phyloP scores from a whole-genome alignment of 2,797 vertebrate species.

The Anguilla obscura region DNA sequence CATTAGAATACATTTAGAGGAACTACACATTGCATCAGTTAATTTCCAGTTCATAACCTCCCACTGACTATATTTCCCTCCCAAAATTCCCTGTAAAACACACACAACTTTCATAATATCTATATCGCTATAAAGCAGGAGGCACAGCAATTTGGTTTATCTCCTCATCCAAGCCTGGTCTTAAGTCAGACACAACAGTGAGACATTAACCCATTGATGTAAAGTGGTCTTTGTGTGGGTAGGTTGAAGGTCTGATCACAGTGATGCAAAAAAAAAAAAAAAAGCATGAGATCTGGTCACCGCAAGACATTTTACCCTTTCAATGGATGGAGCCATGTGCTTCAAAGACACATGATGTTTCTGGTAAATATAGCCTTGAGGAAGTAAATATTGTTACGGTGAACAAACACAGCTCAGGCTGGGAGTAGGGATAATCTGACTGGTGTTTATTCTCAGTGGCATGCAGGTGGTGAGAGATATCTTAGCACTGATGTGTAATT shows the following conservation, averaged over 20 bases:
- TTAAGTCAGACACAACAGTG: too few species aligned
- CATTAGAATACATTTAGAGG: background rate
- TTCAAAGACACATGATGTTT: background rate
- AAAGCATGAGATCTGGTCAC: background rate
- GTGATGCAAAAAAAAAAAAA: background rate
- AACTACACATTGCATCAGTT: too few species aligned
- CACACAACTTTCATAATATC: background rate
- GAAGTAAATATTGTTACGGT: background rate
- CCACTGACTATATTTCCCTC: background rate
- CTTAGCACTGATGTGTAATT: slow-evolving; percentile 18
- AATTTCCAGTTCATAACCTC: too few species aligned
- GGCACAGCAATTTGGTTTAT: background rate
- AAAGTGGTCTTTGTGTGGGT: background rate
- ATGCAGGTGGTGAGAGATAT: slow-evolving; percentile 14
- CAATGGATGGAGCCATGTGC: background rate
- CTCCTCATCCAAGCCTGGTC: background rate
- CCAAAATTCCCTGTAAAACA: background rate
- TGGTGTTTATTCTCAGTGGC: slow-evolving; percentile 20
- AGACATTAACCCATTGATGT: background rate
- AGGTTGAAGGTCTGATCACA: background rate
- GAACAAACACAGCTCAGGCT: slow-evolving; percentile 16
- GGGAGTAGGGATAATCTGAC: slow-evolving; percentile 11
- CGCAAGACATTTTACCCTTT: background rate
- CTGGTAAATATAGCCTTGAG: slow-evolving; percentile 19
- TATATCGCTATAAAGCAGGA: background rate